phyloP scores from a whole-genome alignment of 2,888 invertebrate species.

The Cerastis leucographa region DNA sequence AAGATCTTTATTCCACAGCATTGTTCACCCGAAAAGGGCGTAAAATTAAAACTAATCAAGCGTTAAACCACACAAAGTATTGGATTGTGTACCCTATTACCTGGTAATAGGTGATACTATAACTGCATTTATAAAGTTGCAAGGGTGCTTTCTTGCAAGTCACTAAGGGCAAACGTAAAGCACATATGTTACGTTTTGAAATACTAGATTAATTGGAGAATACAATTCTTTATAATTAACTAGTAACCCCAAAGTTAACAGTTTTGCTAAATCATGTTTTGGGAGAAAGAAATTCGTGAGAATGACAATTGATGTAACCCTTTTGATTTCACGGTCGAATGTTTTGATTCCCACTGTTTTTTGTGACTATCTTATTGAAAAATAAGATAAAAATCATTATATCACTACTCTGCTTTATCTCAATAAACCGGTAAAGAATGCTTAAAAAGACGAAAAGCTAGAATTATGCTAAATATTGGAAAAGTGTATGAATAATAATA shows the following conservation, averaged over 20 bases:
- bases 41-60: slow-evolving; percentile 76
- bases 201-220: slow-evolving; percentile 66
- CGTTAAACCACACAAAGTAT: slow-evolving; percentile 49
- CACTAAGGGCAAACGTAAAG: slow-evolving; percentile 76
- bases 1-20: slow-evolving; percentile 81
- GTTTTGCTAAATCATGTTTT: slow-evolving; percentile 53
- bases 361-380: background rate
- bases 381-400: too few species aligned
- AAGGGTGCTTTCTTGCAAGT: slow-evolving; percentile 71
- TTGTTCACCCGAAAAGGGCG: slow-evolving; percentile 84
- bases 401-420: background rate
- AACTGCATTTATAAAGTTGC: slow-evolving; percentile 25
- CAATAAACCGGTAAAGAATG: background rate
- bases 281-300: slow-evolving; percentile 8
- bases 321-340: slow-evolving; percentile 21
- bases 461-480: background rate
- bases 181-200: slow-evolving; percentile 68
- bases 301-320: slow-evolving; percentile 45
- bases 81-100: slow-evolving; percentile 24
- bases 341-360: background rate
- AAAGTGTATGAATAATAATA: background rate
- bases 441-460: background rate
- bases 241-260: slow-evolving; percentile 37
- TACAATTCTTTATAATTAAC: slow-evolving; percentile 63
- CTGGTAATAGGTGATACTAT: background rate